phyloP scores from a whole-genome alignment of 2,888 invertebrate genomes.

The Apantesis nais region DNA sequence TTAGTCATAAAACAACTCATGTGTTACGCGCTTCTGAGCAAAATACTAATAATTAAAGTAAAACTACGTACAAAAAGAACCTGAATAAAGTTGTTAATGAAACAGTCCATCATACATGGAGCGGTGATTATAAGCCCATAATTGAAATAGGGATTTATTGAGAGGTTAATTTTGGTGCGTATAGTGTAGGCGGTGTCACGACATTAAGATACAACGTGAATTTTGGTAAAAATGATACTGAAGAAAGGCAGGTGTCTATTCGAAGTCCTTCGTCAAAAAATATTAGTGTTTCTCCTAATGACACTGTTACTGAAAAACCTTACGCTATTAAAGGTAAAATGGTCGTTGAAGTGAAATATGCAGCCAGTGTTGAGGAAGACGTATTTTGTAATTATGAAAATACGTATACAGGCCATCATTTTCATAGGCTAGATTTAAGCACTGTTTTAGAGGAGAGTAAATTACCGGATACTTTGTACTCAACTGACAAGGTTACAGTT shows the following conservation, averaged over 20 bases:
- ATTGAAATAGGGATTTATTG: background rate
- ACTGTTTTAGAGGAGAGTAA: background rate
- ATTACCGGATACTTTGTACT: rapidly evolving
- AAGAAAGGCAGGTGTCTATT: background rate
- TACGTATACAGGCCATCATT: background rate
- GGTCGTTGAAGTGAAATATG: background rate
- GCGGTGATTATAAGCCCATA: background rate
- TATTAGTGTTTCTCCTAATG: background rate
- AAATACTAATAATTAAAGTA: background rate
- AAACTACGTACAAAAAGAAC: background rate
- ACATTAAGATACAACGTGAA: background rate
- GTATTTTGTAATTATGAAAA: conserved; percentile 2
- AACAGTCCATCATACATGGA: background rate
- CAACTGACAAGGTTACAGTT: background rate
- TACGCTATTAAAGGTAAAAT: background rate
- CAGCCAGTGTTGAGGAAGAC: background rate
- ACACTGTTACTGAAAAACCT: background rate
- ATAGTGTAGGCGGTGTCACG: background rate
- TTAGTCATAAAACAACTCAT: background rate
- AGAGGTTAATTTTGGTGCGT: background rate
- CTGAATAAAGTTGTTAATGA: background rate
- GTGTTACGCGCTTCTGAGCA: background rate
- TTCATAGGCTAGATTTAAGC: background rate
- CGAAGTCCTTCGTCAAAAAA: background rate
- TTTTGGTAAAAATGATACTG: background rate